Conservation (phyloP, 2,888 invertebrate genomes). For the Merodon equestris region DNA sequence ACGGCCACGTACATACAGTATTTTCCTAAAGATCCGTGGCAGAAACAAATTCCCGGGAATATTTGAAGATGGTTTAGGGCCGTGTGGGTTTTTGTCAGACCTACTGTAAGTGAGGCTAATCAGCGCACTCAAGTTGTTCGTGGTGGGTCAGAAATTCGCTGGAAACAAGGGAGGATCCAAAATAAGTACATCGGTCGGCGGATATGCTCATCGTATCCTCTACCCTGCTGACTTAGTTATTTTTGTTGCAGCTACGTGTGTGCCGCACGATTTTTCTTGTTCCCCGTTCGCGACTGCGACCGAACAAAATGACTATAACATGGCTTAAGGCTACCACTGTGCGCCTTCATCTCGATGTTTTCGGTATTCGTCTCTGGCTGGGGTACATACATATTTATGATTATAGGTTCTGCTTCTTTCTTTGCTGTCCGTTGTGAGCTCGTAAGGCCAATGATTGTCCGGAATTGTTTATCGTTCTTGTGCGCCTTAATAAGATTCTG, state of each 20-base stretch:
- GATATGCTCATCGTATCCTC: background rate
- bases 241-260: background rate
- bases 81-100: background rate
- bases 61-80: background rate
- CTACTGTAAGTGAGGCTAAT: conserved; percentile 10
- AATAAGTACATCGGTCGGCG: no score
- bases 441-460: conserved; percentile 22
- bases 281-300: background rate
- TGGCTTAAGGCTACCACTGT: background rate
- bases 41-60: background rate
- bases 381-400: conserved; percentile 1
- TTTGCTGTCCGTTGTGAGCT: background rate
- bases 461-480: conserved; percentile 1
- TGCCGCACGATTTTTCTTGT: conserved; percentile 22
- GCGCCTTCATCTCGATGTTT: background rate
- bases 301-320: conserved; percentile 9
- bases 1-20: conserved; percentile 17
- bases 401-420: background rate
- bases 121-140: background rate
- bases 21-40: background rate
- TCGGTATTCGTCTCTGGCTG: background rate
- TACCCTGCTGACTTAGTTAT: conserved; percentile 36
- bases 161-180: conserved; percentile 3
- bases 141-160: background rate
- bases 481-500: background rate